Conservation (phyloP, 2,113 vertebrate species). For the Galemys pyrenaicus region DNA sequence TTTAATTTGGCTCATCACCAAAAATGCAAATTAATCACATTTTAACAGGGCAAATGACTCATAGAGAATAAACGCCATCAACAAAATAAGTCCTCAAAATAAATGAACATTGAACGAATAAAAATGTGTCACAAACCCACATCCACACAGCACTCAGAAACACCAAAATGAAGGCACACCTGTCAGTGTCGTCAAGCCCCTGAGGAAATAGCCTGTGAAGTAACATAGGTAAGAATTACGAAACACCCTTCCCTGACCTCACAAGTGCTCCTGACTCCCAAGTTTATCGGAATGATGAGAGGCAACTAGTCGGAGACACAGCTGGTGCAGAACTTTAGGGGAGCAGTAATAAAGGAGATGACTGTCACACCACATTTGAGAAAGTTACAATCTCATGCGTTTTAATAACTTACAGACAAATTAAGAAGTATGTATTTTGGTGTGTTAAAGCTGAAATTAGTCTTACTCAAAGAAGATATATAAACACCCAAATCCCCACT, state of each 20-base stretch:
- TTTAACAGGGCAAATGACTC: slow-evolving; percentile 59
- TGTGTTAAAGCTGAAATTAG: not conserved
- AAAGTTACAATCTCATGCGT: not conserved
- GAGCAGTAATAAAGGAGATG: slow-evolving; percentile 8
- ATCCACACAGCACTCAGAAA: not conserved
- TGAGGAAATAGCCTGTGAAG: not conserved
- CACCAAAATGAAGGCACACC: not conserved
- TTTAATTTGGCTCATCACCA: slow-evolving; percentile 46
- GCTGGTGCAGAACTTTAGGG: not conserved
- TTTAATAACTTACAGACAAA: not conserved
- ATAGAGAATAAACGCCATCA: slow-evolving; percentile 56
- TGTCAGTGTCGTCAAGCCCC: not conserved
- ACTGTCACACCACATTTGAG: not conserved
- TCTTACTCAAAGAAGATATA: not conserved
- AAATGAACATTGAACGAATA: slow-evolving; percentile 21
- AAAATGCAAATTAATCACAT: slow-evolving; percentile 69
- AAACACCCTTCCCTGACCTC: not conserved
- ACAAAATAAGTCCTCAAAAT: slow-evolving; percentile 59
- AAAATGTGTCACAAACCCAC: slow-evolving; percentile 4
- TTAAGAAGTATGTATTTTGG: not conserved
- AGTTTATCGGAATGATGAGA: not conserved
- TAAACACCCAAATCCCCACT: not conserved
- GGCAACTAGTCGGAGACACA: not conserved
- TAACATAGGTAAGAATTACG: not conserved
- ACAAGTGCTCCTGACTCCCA: not conserved